These are phyloP conservation scores for Gallinago stenura DNA, from an alignment of 2,797 vertebrate genomes.

Conservation along the genomic window DNA sequence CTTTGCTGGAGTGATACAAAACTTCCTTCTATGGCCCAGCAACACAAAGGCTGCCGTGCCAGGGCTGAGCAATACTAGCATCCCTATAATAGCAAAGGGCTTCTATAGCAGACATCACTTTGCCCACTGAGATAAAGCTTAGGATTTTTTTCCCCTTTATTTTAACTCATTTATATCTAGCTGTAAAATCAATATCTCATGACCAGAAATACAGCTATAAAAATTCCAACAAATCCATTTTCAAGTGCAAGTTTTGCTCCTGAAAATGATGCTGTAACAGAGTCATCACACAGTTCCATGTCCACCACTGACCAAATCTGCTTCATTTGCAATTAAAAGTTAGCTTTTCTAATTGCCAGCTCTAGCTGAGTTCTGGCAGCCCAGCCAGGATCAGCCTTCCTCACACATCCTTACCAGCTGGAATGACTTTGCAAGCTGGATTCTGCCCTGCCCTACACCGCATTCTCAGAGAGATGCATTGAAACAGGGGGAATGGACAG, in stretches of 20 bases:
- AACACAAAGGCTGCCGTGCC: background rate
- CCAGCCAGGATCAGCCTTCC: background rate
- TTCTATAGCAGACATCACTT: background rate
- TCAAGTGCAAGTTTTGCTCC: background rate
- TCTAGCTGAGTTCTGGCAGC: background rate
- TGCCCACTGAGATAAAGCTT: background rate
- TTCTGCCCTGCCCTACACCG: background rate
- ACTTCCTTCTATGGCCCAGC: background rate
- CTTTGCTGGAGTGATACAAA: background rate
- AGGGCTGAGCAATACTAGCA: background rate
- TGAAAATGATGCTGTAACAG: background rate
- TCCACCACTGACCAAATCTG: background rate
- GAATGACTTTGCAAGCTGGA: background rate
- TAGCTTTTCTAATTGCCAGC: conserved; percentile 4
- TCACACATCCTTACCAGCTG: background rate
- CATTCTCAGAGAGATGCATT: background rate
- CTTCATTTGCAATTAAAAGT: conserved; percentile 18
- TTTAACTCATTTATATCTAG: conserved; percentile 42
- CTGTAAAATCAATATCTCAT: conserved; percentile 57
- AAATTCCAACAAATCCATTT: conserved; percentile 59
- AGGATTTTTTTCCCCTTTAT: background rate
- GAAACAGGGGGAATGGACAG: background rate
- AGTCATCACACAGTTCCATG: background rate
- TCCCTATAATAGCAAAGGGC: background rate
- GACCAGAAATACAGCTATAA: conserved; percentile 47